phyloP scores from a whole-genome alignment of 2,113 vertebrate genomes.

The Romanogobio albipinnatus region DNA sequence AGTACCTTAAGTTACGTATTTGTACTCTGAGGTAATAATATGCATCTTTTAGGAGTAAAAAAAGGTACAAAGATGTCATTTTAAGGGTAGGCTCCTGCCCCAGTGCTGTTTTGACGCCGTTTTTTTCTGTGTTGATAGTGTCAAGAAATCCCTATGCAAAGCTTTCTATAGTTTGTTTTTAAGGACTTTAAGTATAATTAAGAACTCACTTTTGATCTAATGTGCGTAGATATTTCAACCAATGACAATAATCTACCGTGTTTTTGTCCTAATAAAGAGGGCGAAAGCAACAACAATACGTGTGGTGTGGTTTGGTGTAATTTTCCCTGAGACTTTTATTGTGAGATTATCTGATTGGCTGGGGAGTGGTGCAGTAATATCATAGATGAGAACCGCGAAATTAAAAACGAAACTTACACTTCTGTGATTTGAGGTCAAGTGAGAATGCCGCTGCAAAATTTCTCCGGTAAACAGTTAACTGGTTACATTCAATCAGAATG shows the following conservation, averaged over 20 bases:
- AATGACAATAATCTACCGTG: neutral
- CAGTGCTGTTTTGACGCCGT: too few species aligned
- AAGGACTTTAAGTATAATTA: neutral
- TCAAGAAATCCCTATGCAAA: neutral
- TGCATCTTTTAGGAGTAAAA: too few species aligned
- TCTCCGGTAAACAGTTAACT: neutral
- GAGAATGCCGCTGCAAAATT: neutral
- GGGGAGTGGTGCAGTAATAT: neutral
- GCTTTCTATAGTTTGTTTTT: neutral
- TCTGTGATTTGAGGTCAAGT: neutral
- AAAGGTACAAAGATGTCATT: too few species aligned
- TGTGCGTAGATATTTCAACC: neutral
- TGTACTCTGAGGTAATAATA: too few species aligned
- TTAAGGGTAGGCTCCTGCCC: too few species aligned
- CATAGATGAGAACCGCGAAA: neutral
- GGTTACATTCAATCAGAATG: neutral
- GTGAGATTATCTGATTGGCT: neutral
- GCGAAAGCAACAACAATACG: too few species aligned
- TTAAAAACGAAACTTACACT: neutral
- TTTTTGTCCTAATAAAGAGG: neutral
- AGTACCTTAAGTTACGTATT: too few species aligned
- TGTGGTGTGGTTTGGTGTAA: too few species aligned
- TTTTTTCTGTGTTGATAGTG: too few species aligned
- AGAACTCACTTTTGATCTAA: neutral
- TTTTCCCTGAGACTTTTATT: too few species aligned